Evolutionary conservation across 1,140 invertebrate species (phyloP), one percentile per base, ranked within the genome.

Genomic region (Drosophila bifasciata): DNA sequence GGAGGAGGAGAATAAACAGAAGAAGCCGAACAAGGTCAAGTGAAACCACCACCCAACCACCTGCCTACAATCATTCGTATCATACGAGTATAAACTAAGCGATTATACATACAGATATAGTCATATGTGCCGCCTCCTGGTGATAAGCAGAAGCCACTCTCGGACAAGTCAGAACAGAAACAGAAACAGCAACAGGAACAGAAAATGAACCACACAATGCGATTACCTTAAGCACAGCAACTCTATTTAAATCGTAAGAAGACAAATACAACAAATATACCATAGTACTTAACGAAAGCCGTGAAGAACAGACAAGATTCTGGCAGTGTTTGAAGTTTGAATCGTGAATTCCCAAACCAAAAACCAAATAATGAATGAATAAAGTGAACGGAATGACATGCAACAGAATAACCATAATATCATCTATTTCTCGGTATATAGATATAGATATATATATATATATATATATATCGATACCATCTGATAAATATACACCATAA

Each of bases 21-120:
- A 49, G 23, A 46, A 25, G 51, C 21, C 11, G 16, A 74, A 58
- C 32, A 50, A 60, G 74, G 81, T 85, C 81, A 85, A 85, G 81
- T 86, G 76, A 80, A 36, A 86, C 68, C 83, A 86, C 81, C 81
- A 88, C 88, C 83, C 83, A 88, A 88, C 83, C 83, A 88, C 84
- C 83, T 89, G 83, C 84, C 83, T 83, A 88, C 84, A 88, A 88
- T 88, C 83, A 88, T 73, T 85, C 83, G 81, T 85, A 85, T 86
- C 80, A 88, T 86, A 74, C 60, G 56, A 43, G 19, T 68, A 61
- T 63, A 76, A 74, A 21, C 15, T 66, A 73, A 66, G 60, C 5
- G 44, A 64, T 43, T 59, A 64, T 67, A 73, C 28, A 64, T 67
- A 73, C 28, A 52, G 58, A 63, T 73, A 63, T 73, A 73, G 57